Conservation (phyloP, 2,797 vertebrate species). For the Nannoperca australis region DNA sequence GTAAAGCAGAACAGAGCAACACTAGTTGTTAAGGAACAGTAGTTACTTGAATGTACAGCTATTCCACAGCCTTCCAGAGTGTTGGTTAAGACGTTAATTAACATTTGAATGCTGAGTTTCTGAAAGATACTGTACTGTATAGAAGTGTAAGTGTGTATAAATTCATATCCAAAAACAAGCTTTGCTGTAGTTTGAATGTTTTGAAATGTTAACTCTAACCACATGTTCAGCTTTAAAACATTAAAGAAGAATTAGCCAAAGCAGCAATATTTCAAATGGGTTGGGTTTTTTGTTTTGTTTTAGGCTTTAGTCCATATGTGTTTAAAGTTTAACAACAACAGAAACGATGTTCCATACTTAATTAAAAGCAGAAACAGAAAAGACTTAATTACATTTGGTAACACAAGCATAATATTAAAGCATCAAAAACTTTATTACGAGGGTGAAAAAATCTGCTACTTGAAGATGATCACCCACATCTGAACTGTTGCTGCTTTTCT, state of each 20-base stretch:
- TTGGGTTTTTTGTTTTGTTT: not conserved
- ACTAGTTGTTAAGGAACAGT: not conserved
- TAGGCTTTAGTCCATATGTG: not conserved
- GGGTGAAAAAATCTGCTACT: not conserved
- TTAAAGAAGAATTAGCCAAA: not conserved
- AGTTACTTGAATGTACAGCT: not conserved
- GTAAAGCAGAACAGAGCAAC: not conserved
- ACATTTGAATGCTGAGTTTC: not conserved
- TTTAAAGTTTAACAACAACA: not conserved
- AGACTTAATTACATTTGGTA: not conserved
- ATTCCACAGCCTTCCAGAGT: not conserved
- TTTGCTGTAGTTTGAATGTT: not conserved
- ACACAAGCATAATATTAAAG: not conserved
- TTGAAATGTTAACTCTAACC: not conserved
- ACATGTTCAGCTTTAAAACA: not conserved
- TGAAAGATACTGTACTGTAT: not conserved
- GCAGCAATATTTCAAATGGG: not conserved
- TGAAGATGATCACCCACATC: not conserved
- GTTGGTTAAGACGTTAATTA: not conserved
- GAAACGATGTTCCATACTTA: not conserved
- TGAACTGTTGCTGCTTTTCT: constrained; percentile 15
- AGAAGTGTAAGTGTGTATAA: too few species aligned
- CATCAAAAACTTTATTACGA: not conserved
- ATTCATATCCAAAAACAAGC: too few species aligned
- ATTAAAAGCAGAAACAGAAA: not conserved